These are phyloP conservation scores for Chrysogorgia sp. DNA, from an alignment of 92 coral and sea anemone species.

Conservation along the genomic window DNA sequence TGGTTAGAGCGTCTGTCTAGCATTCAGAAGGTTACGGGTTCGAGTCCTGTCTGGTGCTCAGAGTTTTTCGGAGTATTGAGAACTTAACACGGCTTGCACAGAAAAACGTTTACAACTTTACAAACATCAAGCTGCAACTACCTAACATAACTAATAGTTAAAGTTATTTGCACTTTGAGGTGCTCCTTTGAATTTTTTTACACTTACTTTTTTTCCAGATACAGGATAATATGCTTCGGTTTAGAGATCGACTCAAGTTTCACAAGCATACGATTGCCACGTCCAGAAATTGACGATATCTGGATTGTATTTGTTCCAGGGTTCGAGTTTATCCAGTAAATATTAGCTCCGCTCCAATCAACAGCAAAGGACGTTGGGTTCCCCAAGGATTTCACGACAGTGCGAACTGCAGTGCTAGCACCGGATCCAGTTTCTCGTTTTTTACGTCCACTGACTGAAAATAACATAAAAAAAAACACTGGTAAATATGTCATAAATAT, in stretches of 20 bases:
- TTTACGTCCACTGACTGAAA: constrained; percentile 2
- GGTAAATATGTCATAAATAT: no score
- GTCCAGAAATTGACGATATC: constrained; percentile 17
- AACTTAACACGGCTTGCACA: no score
- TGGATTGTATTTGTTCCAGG: background rate
- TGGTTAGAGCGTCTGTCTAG: no score
- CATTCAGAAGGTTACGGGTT: no score
- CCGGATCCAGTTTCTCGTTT: constrained; percentile 1
- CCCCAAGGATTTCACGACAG: constrained; percentile 41
- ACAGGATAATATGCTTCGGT: constrained; percentile 17
- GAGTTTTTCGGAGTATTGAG: no score
- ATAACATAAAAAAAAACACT: no score
- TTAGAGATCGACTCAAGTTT: background rate
- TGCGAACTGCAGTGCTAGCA: background rate
- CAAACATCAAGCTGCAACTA: no score
- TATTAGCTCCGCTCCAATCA: constrained; percentile 22
- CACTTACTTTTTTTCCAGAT: constrained; percentile 23
- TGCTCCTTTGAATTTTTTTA: background rate
- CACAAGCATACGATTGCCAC: constrained; percentile 6
- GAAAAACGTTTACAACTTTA: no score
- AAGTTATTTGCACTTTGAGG: no score
- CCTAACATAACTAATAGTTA: background rate
- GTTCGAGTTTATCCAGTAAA: constrained; percentile 17
- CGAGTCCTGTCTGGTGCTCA: no score
- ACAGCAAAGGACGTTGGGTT: constrained; percentile 41